Conservation (phyloP, 2,113 vertebrate species). For the Bubo blakistoni region DNA sequence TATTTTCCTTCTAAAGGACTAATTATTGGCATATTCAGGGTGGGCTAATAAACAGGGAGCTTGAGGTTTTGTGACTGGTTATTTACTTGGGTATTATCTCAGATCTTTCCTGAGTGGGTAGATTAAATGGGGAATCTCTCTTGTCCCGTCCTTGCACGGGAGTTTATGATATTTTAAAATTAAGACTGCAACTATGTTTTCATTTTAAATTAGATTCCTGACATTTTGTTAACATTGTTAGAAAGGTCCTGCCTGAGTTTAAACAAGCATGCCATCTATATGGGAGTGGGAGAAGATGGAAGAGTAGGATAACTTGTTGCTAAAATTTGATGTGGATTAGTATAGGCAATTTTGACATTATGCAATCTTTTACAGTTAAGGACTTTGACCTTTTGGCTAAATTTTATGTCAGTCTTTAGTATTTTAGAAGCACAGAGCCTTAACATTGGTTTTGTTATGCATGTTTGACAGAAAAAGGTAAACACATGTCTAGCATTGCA, state of each 20-base stretch:
- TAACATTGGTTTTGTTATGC: background rate
- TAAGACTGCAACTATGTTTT: slow-evolving; percentile 24
- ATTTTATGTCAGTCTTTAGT: background rate
- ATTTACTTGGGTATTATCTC: slow-evolving; percentile 42
- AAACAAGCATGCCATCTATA: background rate
- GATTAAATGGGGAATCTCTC: slow-evolving; percentile 13
- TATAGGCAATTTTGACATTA: background rate
- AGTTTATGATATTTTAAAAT: slow-evolving; percentile 18
- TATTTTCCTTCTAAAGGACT: slow-evolving; percentile 62
- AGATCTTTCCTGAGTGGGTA: background rate
- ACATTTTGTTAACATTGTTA: slow-evolving; percentile 27
- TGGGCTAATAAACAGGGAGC: slow-evolving; percentile 31
- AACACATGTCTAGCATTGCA: background rate
- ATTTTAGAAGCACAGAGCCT: background rate
- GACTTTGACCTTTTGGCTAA: slow-evolving; percentile 11
- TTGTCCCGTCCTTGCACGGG: background rate
- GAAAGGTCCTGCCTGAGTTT: slow-evolving; percentile 27
- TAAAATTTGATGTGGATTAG: background rate
- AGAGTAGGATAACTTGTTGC: background rate
- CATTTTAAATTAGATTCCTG: slow-evolving; percentile 31
- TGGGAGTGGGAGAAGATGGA: background rate
- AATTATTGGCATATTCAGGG: slow-evolving; percentile 60
- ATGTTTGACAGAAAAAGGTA: background rate
- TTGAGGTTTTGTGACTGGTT: slow-evolving; percentile 14
- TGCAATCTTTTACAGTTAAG: background rate